A percentile compares a stretch with the other conserved stretches of the same genome.
phyloP scores from a whole-genome alignment of 2,797 vertebrate species.

The Chiropotes sagulatus region DNA sequence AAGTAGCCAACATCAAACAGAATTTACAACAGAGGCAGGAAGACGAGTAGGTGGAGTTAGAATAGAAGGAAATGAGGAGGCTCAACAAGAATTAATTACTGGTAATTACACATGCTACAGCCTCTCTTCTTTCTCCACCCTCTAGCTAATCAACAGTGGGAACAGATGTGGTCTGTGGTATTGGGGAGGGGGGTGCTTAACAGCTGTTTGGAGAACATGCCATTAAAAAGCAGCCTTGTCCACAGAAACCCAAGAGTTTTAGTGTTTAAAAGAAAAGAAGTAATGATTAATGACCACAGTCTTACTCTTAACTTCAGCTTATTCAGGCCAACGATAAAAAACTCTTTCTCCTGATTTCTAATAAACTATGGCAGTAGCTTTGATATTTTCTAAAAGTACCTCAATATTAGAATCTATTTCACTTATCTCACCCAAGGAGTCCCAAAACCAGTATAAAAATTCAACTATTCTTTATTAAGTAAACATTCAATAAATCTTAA shows the following conservation, averaged over 20 bases:
- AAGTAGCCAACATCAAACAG: constrained; percentile 74
- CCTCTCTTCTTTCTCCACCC: constrained; percentile 80
- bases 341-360: constrained; percentile 50
- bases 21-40: constrained; percentile 80
- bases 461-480: constrained; percentile 2
- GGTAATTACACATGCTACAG: constrained; percentile 81
- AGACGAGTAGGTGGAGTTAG: constrained; percentile 80
- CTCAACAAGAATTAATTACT: constrained; percentile 82
- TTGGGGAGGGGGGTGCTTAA: constrained; percentile 71
- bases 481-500: constrained; percentile 45
- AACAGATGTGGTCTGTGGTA: constrained; percentile 79
- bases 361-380: constrained; percentile 27
- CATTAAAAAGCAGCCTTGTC: constrained; percentile 79
- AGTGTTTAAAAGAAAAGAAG: constrained; percentile 72
- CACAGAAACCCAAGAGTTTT: constrained; percentile 75
- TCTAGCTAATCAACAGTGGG: constrained; percentile 80
- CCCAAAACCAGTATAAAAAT: constrained; percentile 27
- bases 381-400: constrained; percentile 26
- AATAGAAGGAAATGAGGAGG: constrained; percentile 81
- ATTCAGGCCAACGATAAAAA: constrained; percentile 4
- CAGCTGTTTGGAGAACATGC: constrained; percentile 79
- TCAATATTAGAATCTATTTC: constrained; percentile 37
- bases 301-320: constrained; percentile 69
- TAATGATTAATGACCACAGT: constrained; percentile 68
- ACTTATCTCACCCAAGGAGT: constrained; percentile 1